Evolutionary conservation across 2,888 invertebrate genomes (phyloP).

Genomic region (Leptogaster cylindrica): DNA sequence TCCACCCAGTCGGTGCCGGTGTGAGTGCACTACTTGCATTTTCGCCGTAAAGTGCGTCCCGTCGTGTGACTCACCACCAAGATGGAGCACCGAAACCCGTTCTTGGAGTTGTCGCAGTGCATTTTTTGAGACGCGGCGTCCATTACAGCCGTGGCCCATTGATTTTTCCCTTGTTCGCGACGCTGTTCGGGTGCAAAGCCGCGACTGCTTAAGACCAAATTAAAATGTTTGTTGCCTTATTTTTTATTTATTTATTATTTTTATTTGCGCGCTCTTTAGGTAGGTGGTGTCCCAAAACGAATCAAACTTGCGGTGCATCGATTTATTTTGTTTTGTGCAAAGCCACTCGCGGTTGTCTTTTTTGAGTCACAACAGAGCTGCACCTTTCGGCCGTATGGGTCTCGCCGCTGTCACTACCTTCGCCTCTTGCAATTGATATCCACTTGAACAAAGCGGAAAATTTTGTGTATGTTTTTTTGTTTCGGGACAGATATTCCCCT

Average conservation of each 20-base stretch:
- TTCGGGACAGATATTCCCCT: too few relatives aligned
- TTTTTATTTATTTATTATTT: slow-evolving; percentile 4
- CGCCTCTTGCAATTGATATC: slow-evolving; percentile 35
- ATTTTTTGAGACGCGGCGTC: slow-evolving; percentile 21
- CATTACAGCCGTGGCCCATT: slow-evolving; percentile 12
- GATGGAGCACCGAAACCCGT: slow-evolving; percentile 24
- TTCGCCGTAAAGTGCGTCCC: slow-evolving; percentile 19
- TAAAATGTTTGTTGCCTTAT: slow-evolving; percentile 7
- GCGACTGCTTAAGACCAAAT: slow-evolving; percentile 23
- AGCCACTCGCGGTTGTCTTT: not conserved
- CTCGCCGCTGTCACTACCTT: slow-evolving; percentile 7
- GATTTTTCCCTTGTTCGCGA: slow-evolving; percentile 23
- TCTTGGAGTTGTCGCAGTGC: slow-evolving; percentile 32
- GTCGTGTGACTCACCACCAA: slow-evolving; percentile 30
- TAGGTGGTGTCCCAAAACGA: slow-evolving; percentile 34
- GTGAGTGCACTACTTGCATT: not conserved
- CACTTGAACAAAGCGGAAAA: slow-evolving; percentile 25
- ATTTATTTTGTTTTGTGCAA: slow-evolving; percentile 28
- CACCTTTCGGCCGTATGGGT: slow-evolving; percentile 2
- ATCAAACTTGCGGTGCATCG: slow-evolving; percentile 31
- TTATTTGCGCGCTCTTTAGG: slow-evolving; percentile 17
- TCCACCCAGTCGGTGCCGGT: not conserved
- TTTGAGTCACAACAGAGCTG: not conserved
- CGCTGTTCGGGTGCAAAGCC: slow-evolving; percentile 31
- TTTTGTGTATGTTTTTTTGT: too few relatives aligned